phyloP scores from a whole-genome alignment of 2,797 vertebrate genomes.

The Pogonophryne albipinna region DNA sequence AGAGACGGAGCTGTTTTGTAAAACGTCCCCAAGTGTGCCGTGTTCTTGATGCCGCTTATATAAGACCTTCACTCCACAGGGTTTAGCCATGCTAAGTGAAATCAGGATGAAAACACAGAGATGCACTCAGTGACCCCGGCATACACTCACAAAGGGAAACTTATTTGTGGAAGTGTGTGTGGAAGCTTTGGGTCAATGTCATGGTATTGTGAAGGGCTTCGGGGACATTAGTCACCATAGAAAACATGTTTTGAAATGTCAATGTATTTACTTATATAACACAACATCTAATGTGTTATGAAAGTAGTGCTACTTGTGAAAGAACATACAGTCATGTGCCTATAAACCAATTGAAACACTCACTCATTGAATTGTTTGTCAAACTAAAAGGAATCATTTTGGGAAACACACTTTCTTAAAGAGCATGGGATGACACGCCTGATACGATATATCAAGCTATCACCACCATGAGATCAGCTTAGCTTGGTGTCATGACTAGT shows the following conservation, averaged over 20 bases:
- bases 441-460: no score
- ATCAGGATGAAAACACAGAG: conserved; percentile 20
- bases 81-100: neutral
- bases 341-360: neutral
- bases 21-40: neutral
- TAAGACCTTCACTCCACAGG: neutral
- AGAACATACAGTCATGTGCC: no score
- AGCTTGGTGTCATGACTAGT: no score
- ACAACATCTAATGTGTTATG: no score
- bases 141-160: no score
- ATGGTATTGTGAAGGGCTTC: neutral
- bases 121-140: neutral
- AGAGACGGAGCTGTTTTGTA: neutral
- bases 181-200: neutral
- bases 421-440: no score
- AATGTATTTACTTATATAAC: neutral
- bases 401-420: no score
- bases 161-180: no score
- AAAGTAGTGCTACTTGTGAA: no score
- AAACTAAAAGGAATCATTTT: no score
- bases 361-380: no score
- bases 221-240: neutral
- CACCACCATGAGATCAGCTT: no score
- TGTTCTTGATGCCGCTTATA: neutral
- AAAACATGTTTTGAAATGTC: neutral